Percentiles rank a stretch among this genome's conserved stretches.
Conservation (phyloP, 2,888 invertebrate species). For the Merodon equestris region DNA sequence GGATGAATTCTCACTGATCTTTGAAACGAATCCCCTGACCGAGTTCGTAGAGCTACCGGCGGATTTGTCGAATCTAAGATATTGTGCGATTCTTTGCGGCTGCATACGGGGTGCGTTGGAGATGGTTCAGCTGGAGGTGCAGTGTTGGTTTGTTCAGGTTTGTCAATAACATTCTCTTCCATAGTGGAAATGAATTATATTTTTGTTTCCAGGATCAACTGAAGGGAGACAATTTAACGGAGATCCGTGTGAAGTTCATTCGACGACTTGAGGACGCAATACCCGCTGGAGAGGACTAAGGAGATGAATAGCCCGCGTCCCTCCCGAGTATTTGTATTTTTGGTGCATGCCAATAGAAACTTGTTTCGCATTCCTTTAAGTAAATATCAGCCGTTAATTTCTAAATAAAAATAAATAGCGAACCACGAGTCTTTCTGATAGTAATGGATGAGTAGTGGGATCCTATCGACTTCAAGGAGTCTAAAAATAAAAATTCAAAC, state of each 20-base stretch:
- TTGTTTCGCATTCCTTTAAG: conserved; percentile 45
- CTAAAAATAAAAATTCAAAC: too few species aligned
- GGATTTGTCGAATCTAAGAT: conserved; percentile 89
- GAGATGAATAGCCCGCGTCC: background rate
- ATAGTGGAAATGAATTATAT: background rate
- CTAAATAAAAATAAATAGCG: conserved; percentile 40
- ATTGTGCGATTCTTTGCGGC: conserved; percentile 95
- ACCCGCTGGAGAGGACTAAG: conserved; percentile 98
- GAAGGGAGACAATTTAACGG: conserved; percentile 96
- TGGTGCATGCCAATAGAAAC: conserved; percentile 8
- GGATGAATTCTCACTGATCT: conserved; percentile 97
- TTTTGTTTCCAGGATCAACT: conserved; percentile 87
- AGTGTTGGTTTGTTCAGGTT: conserved; percentile 93
- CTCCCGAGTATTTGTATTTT: background rate
- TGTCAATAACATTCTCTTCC: conserved; percentile 13
- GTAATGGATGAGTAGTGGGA: too few species aligned
- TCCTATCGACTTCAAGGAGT: too few species aligned
- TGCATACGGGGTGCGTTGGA: conserved; percentile 95
- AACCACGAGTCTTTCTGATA: too few species aligned
- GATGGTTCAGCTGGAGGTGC: conserved; percentile 98
- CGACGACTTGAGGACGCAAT: conserved; percentile 97
- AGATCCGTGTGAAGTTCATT: conserved; percentile 95
- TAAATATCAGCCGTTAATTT: conserved; percentile 33
- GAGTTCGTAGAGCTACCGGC: conserved; percentile 98
- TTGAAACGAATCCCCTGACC: conserved; percentile 96